Base-by-base conservation (phyloP, 2,113 vertebrate genomes). In the Varanus komodoensis region DNA sequence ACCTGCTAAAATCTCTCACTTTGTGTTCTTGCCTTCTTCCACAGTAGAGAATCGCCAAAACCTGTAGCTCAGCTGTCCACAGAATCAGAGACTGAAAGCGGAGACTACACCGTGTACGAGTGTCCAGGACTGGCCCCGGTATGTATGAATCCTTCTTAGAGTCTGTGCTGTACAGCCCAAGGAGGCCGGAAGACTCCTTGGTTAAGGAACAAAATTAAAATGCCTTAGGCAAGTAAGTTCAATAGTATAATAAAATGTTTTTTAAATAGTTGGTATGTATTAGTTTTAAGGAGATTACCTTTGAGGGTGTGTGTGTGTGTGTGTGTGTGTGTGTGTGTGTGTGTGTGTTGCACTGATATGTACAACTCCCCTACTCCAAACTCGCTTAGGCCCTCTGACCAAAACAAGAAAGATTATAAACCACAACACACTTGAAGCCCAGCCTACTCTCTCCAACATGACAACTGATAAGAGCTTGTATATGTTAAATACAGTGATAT, bases 121-220 rank as follows among this genome's bases (percentile, higher is more conserved):
- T 95, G 94, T 48, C 94, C 94, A 8, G 94, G 94, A 48, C 77
- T 95, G 27, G 94, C 94, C 2, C 92, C 90, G 74, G 94, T 95
- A 86, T 1, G 91, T 93, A 69, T 44, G 17, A 23, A 19, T 44
- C 74, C 23, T 3, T 0, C 5, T 17, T 21, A 34, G n/a, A 64
- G n/a, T 8, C 34, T 38, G 2, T 32, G 44, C 27, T 52, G 8
- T 21, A 32, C 1, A 50, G n/a, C 21, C 3, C n/a, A 86, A 52
- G 67, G 8, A 15, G 44, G 67, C 14, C 5, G 54, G 54, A 54
- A 54, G 54, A 1, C 54, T 54, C 54, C 7, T 54, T 7, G 54
- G 54, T 12, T 12, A 54, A 54, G 11, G 54, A 7, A 12, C 54
- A 54, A 54, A 54, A 54, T 54, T 8, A 54, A 54, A 54, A 7